These are phyloP conservation scores for Triplophysa yarkandensis DNA, from an alignment of 2,797 vertebrate species.

Conservation along the genomic window DNA sequence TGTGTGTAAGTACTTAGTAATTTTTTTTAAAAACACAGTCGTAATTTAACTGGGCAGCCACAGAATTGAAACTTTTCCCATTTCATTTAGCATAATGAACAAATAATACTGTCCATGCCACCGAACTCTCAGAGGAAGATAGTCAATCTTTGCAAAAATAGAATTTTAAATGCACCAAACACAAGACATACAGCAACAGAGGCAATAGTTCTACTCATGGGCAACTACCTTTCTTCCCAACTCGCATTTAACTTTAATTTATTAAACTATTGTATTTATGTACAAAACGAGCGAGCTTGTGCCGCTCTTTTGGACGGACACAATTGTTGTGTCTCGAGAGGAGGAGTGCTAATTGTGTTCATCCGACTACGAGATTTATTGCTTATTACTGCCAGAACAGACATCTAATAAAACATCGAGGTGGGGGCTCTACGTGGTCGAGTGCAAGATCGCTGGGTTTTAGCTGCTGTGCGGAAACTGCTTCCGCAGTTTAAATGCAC, in stretches of 20 bases:
- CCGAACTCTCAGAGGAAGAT: conserved; percentile 62
- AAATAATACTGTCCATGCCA: conserved; percentile 67
- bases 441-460: conserved; percentile 71
- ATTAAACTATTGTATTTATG: conserved; percentile 75
- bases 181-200: conserved; percentile 78
- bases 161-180: conserved; percentile 77
- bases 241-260: conserved; percentile 63
- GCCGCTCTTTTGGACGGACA: conserved; percentile 69
- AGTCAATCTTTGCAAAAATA: conserved; percentile 66
- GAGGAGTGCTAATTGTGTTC: conserved; percentile 29
- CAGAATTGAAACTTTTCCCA: conserved; percentile 55
- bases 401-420: conserved; percentile 63
- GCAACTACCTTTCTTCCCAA: conserved; percentile 61
- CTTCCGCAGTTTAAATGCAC: conserved; percentile 53
- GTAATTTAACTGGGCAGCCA: conserved; percentile 51
- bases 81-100: conserved; percentile 65
- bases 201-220: conserved; percentile 71
- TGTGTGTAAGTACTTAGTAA: conserved; percentile 22
- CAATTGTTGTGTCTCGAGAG: conserved; percentile 52
- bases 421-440: conserved; percentile 67
- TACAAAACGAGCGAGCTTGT: conserved; percentile 68
- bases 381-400: conserved; percentile 77
- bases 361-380: conserved; percentile 71
- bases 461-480: conserved; percentile 67
- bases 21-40: conserved; percentile 44